A percentile compares a stretch with the other conserved stretches of the same genome.
These are phyloP conservation scores for Notocelia uddmanniana DNA, from an alignment of 2,888 invertebrate species.

Conservation along the genomic window DNA sequence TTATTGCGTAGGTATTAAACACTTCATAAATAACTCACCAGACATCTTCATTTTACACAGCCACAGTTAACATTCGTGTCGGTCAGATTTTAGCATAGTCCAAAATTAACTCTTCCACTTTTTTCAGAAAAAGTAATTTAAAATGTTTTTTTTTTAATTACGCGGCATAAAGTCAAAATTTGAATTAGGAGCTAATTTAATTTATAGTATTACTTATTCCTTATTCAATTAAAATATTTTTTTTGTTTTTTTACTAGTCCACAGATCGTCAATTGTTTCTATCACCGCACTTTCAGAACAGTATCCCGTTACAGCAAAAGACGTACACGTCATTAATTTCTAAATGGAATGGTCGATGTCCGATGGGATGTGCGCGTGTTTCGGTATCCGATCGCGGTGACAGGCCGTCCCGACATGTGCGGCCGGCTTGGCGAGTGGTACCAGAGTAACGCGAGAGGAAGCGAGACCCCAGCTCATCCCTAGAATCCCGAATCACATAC, in stretches of 20 bases:
- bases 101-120: constrained; percentile 24
- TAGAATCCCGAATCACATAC: constrained; percentile 84
- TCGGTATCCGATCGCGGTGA: constrained; percentile 53
- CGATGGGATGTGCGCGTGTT: constrained; percentile 57
- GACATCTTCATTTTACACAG: constrained; percentile 80
- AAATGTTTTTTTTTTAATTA: neutral
- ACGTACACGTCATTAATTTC: constrained; percentile 48
- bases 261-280: constrained; percentile 39
- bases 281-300: constrained; percentile 45
- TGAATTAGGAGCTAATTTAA: too few species aligned
- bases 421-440: constrained; percentile 78
- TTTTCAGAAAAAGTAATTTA: neutral
- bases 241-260: constrained; percentile 25
- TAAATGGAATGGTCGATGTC: constrained; percentile 45
- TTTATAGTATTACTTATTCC: neutral
- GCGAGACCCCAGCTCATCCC: constrained; percentile 85
- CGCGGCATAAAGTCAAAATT: too few species aligned
- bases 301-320: constrained; percentile 22
- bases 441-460: constrained; percentile 83
- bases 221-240: constrained; percentile 40
- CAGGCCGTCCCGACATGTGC: constrained; percentile 62
- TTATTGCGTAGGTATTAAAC: neutral
- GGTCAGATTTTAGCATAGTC: constrained; percentile 29
- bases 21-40: constrained; percentile 65
- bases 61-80: constrained; percentile 57